These are phyloP conservation scores for Ichneumoninae sp. DNA, from an alignment of 2,888 invertebrate genomes.

Conservation along the genomic window DNA sequence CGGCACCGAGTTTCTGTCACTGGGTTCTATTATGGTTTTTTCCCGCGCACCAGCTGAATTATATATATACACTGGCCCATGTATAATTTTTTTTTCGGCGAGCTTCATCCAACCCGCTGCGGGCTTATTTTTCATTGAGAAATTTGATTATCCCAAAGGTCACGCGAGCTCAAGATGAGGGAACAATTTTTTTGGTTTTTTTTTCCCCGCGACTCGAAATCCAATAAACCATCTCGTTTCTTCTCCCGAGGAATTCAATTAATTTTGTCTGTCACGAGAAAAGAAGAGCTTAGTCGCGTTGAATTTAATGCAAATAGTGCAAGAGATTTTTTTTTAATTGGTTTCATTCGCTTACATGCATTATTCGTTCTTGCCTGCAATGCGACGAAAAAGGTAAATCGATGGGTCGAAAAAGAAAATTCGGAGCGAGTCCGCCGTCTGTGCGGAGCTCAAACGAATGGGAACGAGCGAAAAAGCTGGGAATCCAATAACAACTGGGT, in stretches of 20 bases:
- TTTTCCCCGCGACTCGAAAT: conserved; percentile 9
- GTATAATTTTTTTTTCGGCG: not conserved
- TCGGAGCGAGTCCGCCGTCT: not conserved
- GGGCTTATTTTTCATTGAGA: not conserved
- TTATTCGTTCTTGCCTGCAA: conserved; percentile 53
- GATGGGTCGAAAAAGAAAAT: conserved; percentile 29
- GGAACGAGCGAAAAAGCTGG: conserved; percentile 51
- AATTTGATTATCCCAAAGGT: conserved; percentile 3
- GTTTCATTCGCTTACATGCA: conserved; percentile 31
- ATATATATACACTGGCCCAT: conserved; percentile 3
- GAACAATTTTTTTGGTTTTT: not conserved
- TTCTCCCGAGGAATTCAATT: conserved; percentile 8
- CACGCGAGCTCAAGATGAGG: not conserved
- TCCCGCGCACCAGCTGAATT: conserved; percentile 4
- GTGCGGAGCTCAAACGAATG: conserved; percentile 52
- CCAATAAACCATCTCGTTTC: conserved; percentile 10
- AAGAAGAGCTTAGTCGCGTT: not conserved
- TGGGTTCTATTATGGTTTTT: conserved; percentile 19
- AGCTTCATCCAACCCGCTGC: not conserved
- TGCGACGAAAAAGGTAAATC: conserved; percentile 62
- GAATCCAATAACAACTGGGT: conserved; percentile 65
- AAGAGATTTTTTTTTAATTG: conserved; percentile 25
- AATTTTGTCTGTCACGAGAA: conserved; percentile 1
- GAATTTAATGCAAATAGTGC: not conserved
- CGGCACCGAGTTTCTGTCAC: conserved; percentile 7